Evolutionary conservation across 2,797 vertebrate species (phyloP), one percentile per base, ranked within the genome.

Genomic region (Pangasius mekongensis): DNA sequence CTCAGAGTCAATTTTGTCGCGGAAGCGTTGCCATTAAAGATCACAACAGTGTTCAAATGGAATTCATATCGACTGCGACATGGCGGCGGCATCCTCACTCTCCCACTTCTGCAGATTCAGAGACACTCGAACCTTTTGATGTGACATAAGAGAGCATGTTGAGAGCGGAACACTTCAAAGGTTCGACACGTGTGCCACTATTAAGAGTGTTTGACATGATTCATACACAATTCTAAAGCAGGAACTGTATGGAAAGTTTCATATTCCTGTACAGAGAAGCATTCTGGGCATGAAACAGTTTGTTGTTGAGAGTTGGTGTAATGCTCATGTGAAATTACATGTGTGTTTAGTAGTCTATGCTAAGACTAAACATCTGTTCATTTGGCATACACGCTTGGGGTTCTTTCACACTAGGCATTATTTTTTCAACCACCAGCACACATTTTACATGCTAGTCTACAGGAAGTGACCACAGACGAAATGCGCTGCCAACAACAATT

Each of bases 1-100:
- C 77, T 81, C 76, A n/a, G 49, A 87, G 78, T 81, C 66, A 58
- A 69, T 69, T 69, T 81, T 30, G 66, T 82, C 0, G 20, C 36
- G n/a, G 58, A 82, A 87, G 66, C 39, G 66, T 58, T n/a, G 49
- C 86, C 86, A 71, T 82, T 87, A 58, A 64, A 69, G 77, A 81
- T 80, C 47, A 39, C 77, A 82, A 58, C 76, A 27, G 66, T 18
- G 18, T 43, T 81, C 52, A 60, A 81, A 87, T 66, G 49, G 86
- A 81, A 71, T 87, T 56, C 27, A 43, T 52, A 80, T 67, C 18
- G 74, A 64, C 60, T 64, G 74, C 22, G 60, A 78, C 33, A 36
- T 33, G 0, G 49, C 9, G 22, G 62, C 62, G 16, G 39, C 85
- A 36, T 24, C 47, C 3, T 71, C 77, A 69, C 36, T 71, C 86